Conservation (phyloP, 2,113 vertebrate genomes). For the Deroptyus accipitrinus region DNA sequence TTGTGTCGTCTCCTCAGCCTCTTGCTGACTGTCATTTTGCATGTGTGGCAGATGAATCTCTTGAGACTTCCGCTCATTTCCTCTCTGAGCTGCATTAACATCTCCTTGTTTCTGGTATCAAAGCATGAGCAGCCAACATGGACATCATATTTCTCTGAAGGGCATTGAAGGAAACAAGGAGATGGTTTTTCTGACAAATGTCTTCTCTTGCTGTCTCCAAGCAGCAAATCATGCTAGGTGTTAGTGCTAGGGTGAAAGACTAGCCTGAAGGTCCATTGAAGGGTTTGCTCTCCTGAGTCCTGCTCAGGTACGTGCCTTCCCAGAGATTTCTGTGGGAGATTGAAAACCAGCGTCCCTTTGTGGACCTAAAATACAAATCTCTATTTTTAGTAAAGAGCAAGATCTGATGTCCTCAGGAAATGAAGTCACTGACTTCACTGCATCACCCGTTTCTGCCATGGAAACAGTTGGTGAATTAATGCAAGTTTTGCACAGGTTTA, state of each 20-base stretch:
- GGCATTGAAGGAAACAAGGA: not conserved
- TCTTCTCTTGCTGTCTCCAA: not conserved
- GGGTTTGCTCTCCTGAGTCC: not conserved
- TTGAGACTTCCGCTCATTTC: not conserved
- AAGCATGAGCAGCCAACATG: not conserved
- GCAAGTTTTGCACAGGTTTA: conserved; percentile 64
- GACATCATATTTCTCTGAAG: not conserved
- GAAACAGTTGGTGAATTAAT: conserved; percentile 67
- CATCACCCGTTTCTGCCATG: conserved; percentile 58
- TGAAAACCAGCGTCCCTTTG: not conserved
- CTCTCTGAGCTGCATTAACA: not conserved
- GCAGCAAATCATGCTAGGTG: not conserved
- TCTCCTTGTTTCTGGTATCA: not conserved
- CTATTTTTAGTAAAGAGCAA: conserved; percentile 43
- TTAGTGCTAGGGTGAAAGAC: not conserved
- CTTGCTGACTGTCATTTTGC: not conserved
- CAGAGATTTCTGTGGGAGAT: not conserved
- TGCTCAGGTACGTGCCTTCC: not conserved
- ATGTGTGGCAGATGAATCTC: not conserved
- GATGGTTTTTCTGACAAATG: not conserved
- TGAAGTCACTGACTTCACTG: conserved; percentile 58
- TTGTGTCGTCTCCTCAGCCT: not conserved
- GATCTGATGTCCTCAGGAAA: conserved; percentile 64
- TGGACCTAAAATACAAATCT: not conserved
- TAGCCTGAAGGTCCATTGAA: not conserved